phyloP scores from a whole-genome alignment of 2,797 vertebrate species.

The Morelia viridis region DNA sequence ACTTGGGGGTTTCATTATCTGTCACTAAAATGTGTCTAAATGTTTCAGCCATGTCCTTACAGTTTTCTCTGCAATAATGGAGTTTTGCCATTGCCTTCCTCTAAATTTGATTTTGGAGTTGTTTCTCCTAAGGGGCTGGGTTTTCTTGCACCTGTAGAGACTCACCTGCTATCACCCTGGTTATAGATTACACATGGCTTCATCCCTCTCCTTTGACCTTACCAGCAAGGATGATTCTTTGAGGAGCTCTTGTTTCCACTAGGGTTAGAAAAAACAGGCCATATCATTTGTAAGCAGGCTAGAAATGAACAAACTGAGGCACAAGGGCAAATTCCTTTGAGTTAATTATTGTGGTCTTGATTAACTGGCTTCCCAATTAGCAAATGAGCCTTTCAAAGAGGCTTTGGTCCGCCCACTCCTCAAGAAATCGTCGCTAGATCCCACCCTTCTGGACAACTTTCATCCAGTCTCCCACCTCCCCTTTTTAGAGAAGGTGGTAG shows the following conservation, averaged over 20 bases:
- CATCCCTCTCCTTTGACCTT: background rate
- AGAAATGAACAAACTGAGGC: background rate
- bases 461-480: too few relatives aligned
- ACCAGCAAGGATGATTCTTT: background rate
- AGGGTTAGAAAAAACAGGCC: background rate
- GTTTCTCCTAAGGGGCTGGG: background rate
- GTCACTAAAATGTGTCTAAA: background rate
- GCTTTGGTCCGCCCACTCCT: too few relatives aligned
- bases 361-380: background rate
- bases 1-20: background rate
- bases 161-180: background rate
- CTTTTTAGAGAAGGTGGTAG: too few relatives aligned
- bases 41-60: background rate
- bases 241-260: background rate
- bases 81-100: background rate
- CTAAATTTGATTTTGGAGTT: background rate
- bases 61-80: background rate
- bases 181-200: background rate
- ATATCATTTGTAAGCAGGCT: background rate
- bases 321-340: background rate
- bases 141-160: background rate
- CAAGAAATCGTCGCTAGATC: too few relatives aligned
- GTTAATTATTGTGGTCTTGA: conserved; percentile 18
- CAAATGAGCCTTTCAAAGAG: background rate
- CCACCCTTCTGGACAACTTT: too few relatives aligned